Conservation (phyloP, 2,113 vertebrate genomes). For the Siniperca chuatsi region DNA sequence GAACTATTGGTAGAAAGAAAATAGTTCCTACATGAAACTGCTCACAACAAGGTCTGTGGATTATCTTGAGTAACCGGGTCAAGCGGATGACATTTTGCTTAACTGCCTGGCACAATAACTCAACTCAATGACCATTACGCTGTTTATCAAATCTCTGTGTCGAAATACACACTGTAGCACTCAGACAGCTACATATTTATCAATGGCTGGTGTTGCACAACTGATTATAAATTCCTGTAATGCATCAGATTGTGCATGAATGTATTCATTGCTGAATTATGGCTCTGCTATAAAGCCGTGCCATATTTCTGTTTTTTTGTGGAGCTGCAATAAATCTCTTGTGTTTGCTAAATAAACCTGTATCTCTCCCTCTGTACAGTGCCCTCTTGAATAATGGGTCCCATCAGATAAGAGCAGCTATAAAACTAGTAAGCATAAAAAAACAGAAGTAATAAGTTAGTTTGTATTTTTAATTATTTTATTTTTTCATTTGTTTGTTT, state of each 20-base stretch:
- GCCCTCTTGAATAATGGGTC: constrained; percentile 25
- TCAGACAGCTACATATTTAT: constrained; percentile 65
- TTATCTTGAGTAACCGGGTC: too few species aligned
- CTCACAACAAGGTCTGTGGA: too few species aligned
- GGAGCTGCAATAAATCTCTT: constrained; percentile 53
- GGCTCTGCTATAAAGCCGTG: constrained; percentile 52
- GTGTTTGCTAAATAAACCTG: constrained; percentile 62
- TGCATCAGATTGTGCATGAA: constrained; percentile 69
- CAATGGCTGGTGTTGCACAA: constrained; percentile 55
- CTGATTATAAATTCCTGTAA: constrained; percentile 70
- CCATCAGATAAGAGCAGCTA: constrained; percentile 18
- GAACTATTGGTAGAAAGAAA: too few species aligned
- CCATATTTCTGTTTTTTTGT: constrained; percentile 54
- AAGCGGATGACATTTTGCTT: constrained; percentile 53
- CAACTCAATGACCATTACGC: constrained; percentile 32
- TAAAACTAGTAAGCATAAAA: constrained; percentile 34
- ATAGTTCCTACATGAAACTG: too few species aligned
- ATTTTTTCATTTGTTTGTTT: constrained; percentile 4
- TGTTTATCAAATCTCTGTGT: constrained; percentile 61
- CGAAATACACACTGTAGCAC: constrained; percentile 31
- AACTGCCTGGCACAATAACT: constrained; percentile 47
- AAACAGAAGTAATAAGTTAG: not conserved
- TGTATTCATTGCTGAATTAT: constrained; percentile 69
- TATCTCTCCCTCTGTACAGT: constrained; percentile 33
- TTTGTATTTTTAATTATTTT: constrained; percentile 8